Percentiles rank a stretch among this genome's conserved stretches.
Evolutionary conservation across 53 echinoderm and acorn worm genomes (phyloP).

Genomic region (Paracentrotus lividus): DNA sequence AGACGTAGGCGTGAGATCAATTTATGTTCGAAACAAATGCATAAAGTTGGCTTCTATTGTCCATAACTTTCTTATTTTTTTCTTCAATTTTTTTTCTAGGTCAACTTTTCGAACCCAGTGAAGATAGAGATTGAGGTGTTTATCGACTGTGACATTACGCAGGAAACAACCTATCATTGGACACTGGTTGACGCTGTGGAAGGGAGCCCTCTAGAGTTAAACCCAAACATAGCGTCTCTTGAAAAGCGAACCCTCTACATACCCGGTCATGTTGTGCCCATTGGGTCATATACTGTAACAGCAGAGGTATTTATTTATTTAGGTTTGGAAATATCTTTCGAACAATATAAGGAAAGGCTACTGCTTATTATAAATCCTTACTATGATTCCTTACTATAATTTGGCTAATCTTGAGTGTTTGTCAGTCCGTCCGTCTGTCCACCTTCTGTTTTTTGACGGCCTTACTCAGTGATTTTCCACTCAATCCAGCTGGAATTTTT

Average conservation of each 20-base stretch:
- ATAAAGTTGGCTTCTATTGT: no score
- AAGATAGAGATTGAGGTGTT: slow-evolving; percentile 81
- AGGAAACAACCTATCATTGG: slow-evolving; percentile 81
- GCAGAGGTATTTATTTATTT: slow-evolving; percentile 88
- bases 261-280: slow-evolving; percentile 73
- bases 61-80: not conserved
- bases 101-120: slow-evolving; percentile 80
- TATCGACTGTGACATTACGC: slow-evolving; percentile 86
- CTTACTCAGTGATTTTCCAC: no score
- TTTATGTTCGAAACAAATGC: no score
- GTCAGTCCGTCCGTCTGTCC: no score
- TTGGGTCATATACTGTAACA: slow-evolving; percentile 76
- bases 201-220: slow-evolving; percentile 48
- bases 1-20: no score
- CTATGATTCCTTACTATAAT: no score
- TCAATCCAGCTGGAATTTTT: no score
- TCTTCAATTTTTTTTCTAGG: slow-evolving; percentile 58
- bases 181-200: slow-evolving; percentile 66
- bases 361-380: no score
- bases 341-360: no score
- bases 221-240: slow-evolving; percentile 66
- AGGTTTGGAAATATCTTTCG: no score
- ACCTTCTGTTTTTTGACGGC: no score
- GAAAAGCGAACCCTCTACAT: slow-evolving; percentile 84
- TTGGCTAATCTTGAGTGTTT: no score